A percentile compares a stretch with the other conserved stretches of the same genome.
Conservation (phyloP, 2,888 invertebrate genomes). For the Tenthredo amoena region DNA sequence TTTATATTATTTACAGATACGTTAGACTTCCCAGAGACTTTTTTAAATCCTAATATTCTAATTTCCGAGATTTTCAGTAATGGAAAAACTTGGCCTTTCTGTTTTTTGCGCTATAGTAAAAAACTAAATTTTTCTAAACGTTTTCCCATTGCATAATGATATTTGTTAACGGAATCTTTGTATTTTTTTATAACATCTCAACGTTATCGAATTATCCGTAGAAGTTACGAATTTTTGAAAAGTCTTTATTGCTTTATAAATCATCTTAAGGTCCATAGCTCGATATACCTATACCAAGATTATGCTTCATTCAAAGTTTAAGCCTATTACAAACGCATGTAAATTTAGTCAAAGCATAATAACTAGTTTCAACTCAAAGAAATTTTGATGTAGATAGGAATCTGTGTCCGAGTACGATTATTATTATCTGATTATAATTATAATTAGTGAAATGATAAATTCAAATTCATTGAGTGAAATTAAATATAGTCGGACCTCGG, state of each 20-base stretch:
- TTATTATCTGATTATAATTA: neutral
- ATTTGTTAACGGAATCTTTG: neutral
- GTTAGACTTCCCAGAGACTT: neutral
- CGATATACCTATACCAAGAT: neutral
- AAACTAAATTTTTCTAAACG: neutral
- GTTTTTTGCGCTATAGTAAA: neutral
- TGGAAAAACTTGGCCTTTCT: neutral
- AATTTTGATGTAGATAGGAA: neutral
- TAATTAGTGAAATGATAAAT: neutral
- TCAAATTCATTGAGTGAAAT: neutral
- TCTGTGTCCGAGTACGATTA: neutral
- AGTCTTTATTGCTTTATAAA: neutral
- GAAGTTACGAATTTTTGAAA: neutral
- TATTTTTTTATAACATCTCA: neutral
- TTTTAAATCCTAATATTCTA: neutral
- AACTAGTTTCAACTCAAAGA: neutral
- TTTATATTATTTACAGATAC: conserved; percentile 19
- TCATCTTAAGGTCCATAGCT: neutral
- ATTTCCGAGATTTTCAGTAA: neutral
- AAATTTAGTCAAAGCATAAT: conserved; percentile 17
- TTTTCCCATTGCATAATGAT: neutral
- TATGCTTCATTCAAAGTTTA: neutral
- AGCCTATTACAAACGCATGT: neutral
- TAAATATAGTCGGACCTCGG: neutral
- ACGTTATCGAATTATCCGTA: neutral